Percentiles rank a stretch among this genome's conserved stretches.
phyloP scores from a whole-genome alignment of 2,888 invertebrate species.

The Pinctada fucata region DNA sequence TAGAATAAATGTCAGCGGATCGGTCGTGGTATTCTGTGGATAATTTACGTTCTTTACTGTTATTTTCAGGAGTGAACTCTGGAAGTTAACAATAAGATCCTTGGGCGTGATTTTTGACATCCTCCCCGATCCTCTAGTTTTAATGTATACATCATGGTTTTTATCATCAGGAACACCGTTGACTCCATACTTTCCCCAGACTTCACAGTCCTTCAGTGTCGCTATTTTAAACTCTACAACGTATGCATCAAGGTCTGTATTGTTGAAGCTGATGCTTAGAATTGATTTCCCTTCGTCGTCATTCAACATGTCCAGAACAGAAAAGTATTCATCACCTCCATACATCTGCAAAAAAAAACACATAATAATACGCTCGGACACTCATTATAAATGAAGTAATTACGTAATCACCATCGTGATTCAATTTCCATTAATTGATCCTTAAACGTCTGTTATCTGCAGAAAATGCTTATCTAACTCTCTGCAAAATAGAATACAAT shows the following conservation, averaged over 20 bases:
- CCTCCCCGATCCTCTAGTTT: slow-evolving; percentile 22
- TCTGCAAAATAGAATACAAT: too few relatives aligned
- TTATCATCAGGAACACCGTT: slow-evolving; percentile 7
- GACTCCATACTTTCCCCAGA: background rate
- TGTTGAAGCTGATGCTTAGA: background rate
- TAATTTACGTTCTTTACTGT: background rate
- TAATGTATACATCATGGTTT: slow-evolving; percentile 11
- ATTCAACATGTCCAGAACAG: background rate
- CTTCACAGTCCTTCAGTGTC: background rate
- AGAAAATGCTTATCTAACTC: too few relatives aligned
- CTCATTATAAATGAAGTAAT: too few relatives aligned
- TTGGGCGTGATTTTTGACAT: slow-evolving; percentile 10
- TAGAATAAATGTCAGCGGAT: slow-evolving; percentile 17
- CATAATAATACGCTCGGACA: too few relatives aligned
- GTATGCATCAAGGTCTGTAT: background rate
- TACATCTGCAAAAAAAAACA: too few relatives aligned
- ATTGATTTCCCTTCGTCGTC: background rate
- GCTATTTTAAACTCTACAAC: slow-evolving; percentile 7
- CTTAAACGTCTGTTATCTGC: too few relatives aligned
- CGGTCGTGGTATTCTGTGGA: background rate
- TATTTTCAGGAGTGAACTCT: slow-evolving; percentile 17
- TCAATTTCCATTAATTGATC: too few relatives aligned
- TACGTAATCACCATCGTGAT: too few relatives aligned
- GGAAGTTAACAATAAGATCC: slow-evolving; percentile 9
- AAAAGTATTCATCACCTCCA: too few relatives aligned